Evolutionary conservation across 2,797 vertebrate genomes (phyloP), one percentile per base, ranked within the genome.

Genomic region (Clarias pachynema): DNA sequence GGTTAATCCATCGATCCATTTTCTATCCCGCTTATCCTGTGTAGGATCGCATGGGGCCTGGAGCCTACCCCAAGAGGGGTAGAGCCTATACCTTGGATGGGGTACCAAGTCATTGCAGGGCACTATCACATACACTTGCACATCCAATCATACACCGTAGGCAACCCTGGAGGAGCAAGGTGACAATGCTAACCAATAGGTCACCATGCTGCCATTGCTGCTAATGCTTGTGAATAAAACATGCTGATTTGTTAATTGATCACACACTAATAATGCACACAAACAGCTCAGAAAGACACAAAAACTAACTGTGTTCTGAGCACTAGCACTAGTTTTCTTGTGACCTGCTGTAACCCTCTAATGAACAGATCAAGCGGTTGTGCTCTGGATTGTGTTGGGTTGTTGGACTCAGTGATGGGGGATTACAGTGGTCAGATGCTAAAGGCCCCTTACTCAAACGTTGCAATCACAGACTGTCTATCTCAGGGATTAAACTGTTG

Each of bases 401-500:
- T 56, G 34, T 70, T 31, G 49, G 16, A 74, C 80, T 69, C 34
- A 20, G 63, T 66, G 44, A 77, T 79, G 56, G 56, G 57, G 87
- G 85, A 84, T 84, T 88, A 82, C 49, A 72, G 34, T 78, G n/a
- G 65, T 60, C 79, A 81, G 79, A 81, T 70, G 82, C 74, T 73
- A 70, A 83, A 40, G 69, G 84, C 24, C 63, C 78, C 74, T 84
- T 79, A 78, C 37, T 86, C 12, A 9, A 81, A 80, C 57, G 83
- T 40, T 63, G 79, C 62, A 75, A 62, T 74, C 77, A 65, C 56
- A 81, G 79, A 73, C 82, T 15, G 73, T 84, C 86, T 86, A 79
- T 83, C 75, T 79, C 85, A 44, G 62, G 79, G 88, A 89, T 89
- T 87, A 89, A 72, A 89, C 68, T 74, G 29, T 87, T 87, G 82